Evolutionary conservation across 1,140 invertebrate species (phyloP).

Genomic region (Lerema accius): DNA sequence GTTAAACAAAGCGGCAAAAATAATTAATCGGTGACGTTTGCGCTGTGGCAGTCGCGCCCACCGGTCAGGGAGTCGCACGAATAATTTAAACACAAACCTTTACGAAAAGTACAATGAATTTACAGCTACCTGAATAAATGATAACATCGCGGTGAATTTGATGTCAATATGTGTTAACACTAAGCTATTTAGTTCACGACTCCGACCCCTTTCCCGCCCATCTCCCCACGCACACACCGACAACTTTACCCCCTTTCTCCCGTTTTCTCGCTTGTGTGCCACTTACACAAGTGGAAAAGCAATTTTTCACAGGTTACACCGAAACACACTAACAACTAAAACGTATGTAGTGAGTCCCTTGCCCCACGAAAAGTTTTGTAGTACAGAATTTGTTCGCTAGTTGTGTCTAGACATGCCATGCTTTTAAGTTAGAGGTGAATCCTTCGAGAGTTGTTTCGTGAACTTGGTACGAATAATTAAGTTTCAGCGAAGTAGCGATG

Average conservation of each 20-base stretch:
- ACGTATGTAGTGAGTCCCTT: conserved; percentile 72
- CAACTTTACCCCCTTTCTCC: conserved; percentile 37
- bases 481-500: conserved; percentile 42
- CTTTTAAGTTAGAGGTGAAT: conserved; percentile 77
- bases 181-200: conserved; percentile 83
- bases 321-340: conserved; percentile 58
- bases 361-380: conserved; percentile 79
- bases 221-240: conserved; percentile 54
- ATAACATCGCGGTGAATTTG: conserved; percentile 82
- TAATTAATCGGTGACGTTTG: conserved; percentile 70
- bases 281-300: conserved; percentile 63
- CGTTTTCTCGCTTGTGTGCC: conserved; percentile 51
- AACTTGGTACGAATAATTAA: conserved; percentile 63
- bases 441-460: conserved; percentile 66
- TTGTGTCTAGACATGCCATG: conserved; percentile 80
- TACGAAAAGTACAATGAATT: conserved; percentile 71
- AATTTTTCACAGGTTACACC: conserved; percentile 78
- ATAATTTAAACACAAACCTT: conserved; percentile 55
- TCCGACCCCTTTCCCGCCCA: conserved; percentile 63
- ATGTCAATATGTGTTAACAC: conserved; percentile 83
- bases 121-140: conserved; percentile 80
- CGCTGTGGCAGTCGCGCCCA: conserved; percentile 53
- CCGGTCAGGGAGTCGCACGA: conserved; percentile 43
- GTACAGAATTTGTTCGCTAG: conserved; percentile 79
- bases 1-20: conserved; percentile 76